phyloP scores from a whole-genome alignment of 2,888 invertebrate species.

The Pocota personata region DNA sequence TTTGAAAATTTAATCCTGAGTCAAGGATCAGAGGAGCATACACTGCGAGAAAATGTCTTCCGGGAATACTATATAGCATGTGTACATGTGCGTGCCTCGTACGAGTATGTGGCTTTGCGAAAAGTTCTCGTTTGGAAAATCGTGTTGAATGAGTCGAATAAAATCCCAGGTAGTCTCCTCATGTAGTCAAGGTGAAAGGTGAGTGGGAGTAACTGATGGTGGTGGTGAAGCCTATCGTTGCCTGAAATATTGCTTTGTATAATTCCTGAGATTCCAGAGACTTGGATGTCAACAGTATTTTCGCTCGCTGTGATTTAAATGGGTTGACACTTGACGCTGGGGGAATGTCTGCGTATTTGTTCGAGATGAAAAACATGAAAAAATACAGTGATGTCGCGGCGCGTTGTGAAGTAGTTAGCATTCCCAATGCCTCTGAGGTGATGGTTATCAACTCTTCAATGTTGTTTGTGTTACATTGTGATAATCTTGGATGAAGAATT shows the following conservation, averaged over 20 bases:
- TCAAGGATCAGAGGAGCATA: slow-evolving; percentile 53
- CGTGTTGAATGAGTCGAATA: slow-evolving; percentile 65
- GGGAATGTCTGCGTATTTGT: slow-evolving; percentile 29
- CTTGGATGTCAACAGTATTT: slow-evolving; percentile 22
- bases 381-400: neutral
- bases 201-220: too few species aligned
- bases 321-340: slow-evolving; percentile 47
- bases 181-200: slow-evolving; percentile 19
- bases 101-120: slow-evolving; percentile 25
- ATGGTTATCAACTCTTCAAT: neutral
- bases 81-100: slow-evolving; percentile 32
- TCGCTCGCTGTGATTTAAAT: slow-evolving; percentile 36
- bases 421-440: neutral
- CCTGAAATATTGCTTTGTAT: slow-evolving; percentile 38
- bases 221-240: slow-evolving; percentile 3
- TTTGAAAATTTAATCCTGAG: slow-evolving; percentile 62
- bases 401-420: neutral
- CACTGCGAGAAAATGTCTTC: neutral
- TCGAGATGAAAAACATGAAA: neutral
- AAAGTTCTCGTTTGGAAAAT: slow-evolving; percentile 60
- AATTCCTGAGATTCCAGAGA: slow-evolving; percentile 26
- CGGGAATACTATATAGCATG: neutral
- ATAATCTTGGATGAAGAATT: slow-evolving; percentile 4
- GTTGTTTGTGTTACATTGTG: neutral
- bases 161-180: slow-evolving; percentile 46